Base-by-base conservation (phyloP, 2,797 vertebrate species). In the Poecile montanus region DNA sequence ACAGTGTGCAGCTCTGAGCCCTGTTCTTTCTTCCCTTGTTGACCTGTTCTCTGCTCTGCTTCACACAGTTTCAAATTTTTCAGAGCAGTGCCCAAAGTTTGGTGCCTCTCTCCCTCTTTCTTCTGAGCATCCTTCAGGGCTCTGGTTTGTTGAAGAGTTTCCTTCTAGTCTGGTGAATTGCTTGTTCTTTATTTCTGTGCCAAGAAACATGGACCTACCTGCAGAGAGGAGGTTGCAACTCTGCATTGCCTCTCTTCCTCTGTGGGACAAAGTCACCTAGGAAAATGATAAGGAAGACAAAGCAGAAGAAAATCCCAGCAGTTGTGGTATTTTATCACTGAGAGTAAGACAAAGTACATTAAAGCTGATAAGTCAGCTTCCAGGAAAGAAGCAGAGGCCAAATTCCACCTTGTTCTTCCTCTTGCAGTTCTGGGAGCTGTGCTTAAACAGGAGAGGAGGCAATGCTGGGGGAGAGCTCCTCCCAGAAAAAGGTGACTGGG, bases 301-400 rank as follows among this genome's bases (percentile, higher is more conserved):
- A 82, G 40, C 22, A 85, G 45, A 51, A 86, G 74, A 85, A 93
- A 91, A 53, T 89, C n/a, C 17, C 16, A 60, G 25, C 8, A 26
- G 42, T 26, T 47, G 36, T 83, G 67, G 17, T 70, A 47, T 83
- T 82, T 90, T 81, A 93, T 79, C 1, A 3, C 54, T n/a, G n/a
- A 70, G 20, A 27, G 70, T 27, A 27, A 86, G 63, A 47, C 88
- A 87, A 95, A 96, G 95, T 93, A 80, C 88, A 34, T 22, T 40
- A 63, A 89, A 89, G 18, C 65, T 47, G 88, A 92, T 94, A 87
- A 94, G 92, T 94, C 92, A 93, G 40, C 42, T 85, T 79, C 21
- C 61, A 92, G 71, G 45, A 73, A 92, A 72, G 74, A 13, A 63
- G 34, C 57, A 57, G 63, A 88, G 90, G 71, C 67, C 74, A 70